These are phyloP conservation scores for Ectropis grisescens DNA, from an alignment of 1,140 invertebrate genomes.

Conservation along the genomic window DNA sequence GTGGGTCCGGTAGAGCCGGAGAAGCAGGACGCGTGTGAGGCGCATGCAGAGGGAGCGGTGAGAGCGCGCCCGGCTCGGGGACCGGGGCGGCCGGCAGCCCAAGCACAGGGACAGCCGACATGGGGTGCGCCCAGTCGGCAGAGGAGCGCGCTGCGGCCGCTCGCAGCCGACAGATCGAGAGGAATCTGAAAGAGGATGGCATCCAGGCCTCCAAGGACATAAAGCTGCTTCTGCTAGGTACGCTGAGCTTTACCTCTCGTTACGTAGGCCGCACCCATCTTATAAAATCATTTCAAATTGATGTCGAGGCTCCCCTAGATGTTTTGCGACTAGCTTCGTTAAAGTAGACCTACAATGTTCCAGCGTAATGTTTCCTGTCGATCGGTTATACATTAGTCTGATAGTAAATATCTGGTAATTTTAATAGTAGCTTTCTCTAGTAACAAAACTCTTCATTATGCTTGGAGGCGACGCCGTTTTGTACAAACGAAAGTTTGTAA, in stretches of 20 bases:
- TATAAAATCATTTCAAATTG: conserved; percentile 3
- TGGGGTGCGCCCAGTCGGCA: conserved; percentile 99
- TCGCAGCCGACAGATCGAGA: conserved; percentile 97
- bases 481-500: conserved; percentile 39
- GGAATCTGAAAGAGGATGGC: conserved; percentile 98
- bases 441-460: conserved; percentile 36
- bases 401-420: no score
- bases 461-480: conserved; percentile 37
- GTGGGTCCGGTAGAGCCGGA: conserved; percentile 57
- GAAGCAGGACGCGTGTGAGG: conserved; percentile 52
- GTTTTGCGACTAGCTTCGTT: no score
- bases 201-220: conserved; percentile 99
- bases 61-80: conserved; percentile 61
- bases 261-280: conserved; percentile 48
- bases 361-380: no score
- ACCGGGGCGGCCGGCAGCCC: conserved; percentile 51
- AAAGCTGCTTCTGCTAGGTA: conserved; percentile 96
- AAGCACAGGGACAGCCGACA: conserved; percentile 68
- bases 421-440: conserved; percentile 46
- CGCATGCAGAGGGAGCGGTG: conserved; percentile 66
- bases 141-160: conserved; percentile 97
- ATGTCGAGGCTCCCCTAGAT: no score
- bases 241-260: conserved; percentile 30
- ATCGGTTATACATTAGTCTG: no score
- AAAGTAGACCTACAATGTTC: no score